Evolutionary conservation across 2,888 invertebrate species (phyloP).

Genomic region (Rhyacophila evoluta): DNA sequence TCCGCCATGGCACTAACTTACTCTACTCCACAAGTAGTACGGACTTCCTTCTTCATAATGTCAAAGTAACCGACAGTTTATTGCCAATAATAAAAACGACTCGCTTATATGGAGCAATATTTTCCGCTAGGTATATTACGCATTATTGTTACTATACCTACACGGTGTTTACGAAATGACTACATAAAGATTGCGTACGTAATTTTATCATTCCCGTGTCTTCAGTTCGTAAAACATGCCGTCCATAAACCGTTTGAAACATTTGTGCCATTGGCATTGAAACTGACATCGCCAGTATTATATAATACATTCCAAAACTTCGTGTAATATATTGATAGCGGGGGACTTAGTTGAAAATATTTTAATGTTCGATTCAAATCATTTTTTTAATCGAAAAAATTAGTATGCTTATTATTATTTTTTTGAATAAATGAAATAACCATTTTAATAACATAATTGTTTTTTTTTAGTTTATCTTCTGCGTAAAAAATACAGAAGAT

Average conservation of each 20-base stretch:
- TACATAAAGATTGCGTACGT: background rate
- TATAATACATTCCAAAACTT: too few relatives aligned
- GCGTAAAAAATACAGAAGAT: too few relatives aligned
- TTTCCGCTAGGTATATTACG: background rate
- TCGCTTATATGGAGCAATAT: slow-evolving; percentile 9
- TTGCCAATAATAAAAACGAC: slow-evolving; percentile 24
- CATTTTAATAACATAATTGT: too few relatives aligned
- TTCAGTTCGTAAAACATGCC: background rate
- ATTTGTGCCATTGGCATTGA: too few relatives aligned
- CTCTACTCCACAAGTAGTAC: slow-evolving; percentile 2
- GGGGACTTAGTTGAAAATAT: too few relatives aligned
- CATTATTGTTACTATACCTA: slow-evolving; percentile 3
- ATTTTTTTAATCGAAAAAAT: too few relatives aligned
- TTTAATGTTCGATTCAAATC: too few relatives aligned
- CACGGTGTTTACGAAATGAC: slow-evolving; percentile 9
- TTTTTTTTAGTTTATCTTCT: too few relatives aligned
- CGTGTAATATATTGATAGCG: too few relatives aligned
- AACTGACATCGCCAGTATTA: too few relatives aligned
- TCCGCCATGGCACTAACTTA: background rate
- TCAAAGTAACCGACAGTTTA: slow-evolving; percentile 16
- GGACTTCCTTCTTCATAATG: slow-evolving; percentile 12
- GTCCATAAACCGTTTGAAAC: background rate
- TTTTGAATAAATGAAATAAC: too few relatives aligned
- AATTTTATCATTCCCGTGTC: background rate
- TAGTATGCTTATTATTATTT: too few relatives aligned